phyloP scores from a whole-genome alignment of 2,888 invertebrate genomes.

The Cheilosia pagana region DNA sequence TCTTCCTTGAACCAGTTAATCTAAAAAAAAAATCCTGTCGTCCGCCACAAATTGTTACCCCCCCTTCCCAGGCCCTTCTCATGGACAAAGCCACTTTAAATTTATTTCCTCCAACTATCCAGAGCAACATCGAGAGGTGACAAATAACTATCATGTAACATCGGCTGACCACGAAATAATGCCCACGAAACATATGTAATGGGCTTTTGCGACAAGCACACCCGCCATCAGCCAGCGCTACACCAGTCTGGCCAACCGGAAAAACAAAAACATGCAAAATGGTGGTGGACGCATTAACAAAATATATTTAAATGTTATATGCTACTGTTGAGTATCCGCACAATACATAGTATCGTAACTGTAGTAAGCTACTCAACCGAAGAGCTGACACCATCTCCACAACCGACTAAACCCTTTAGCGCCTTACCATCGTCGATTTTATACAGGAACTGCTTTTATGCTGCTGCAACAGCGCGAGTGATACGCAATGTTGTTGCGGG shows the following conservation, averaged over 20 bases:
- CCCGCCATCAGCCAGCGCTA: conserved; percentile 29
- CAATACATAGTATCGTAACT: conserved; percentile 9
- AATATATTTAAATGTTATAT: conserved; percentile 72
- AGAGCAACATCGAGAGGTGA: conserved; percentile 61
- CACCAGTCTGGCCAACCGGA: conserved; percentile 24
- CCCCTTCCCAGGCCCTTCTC: not conserved
- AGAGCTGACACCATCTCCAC: conserved; percentile 36
- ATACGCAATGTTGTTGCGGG: conserved; percentile 66
- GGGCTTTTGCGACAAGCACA: conserved; percentile 59
- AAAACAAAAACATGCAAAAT: conserved; percentile 45
- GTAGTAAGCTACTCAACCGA: conserved; percentile 44
- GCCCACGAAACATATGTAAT: conserved; percentile 74
- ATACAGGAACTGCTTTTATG: conserved; percentile 49
- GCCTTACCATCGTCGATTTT: conserved; percentile 56
- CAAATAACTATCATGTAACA: conserved; percentile 70
- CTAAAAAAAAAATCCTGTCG: not conserved
- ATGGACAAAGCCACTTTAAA: not conserved
- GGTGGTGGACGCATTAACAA: conserved; percentile 54
- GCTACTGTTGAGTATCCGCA: not conserved
- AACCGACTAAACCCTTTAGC: conserved; percentile 11
- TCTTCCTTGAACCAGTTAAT: not conserved
- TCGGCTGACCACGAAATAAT: conserved; percentile 72
- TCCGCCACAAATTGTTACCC: not conserved
- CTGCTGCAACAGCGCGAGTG: conserved; percentile 46
- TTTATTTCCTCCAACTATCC: conserved; percentile 59